Conservation (phyloP, 2,888 invertebrate genomes). For the Cremastinae sp. region DNA sequence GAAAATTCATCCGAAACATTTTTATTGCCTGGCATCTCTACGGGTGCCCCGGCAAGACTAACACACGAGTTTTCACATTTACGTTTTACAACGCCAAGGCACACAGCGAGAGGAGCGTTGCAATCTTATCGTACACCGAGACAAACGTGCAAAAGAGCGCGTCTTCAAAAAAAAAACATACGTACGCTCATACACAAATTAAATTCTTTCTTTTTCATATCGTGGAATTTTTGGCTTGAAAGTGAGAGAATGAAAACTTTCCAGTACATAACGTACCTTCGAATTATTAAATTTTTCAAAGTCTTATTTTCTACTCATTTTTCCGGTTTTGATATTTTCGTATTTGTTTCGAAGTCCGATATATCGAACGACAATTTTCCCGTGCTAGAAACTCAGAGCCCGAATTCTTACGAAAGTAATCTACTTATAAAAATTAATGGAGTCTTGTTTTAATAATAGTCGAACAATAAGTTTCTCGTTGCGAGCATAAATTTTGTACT, state of each 20-base stretch:
- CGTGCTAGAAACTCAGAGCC: too few species aligned
- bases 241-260: background rate
- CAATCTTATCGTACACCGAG: conserved; percentile 56
- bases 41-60: conserved; percentile 51
- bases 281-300: background rate
- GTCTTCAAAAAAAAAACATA: conserved; percentile 32
- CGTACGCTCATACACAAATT: conserved; percentile 5
- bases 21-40: conserved; percentile 65
- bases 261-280: background rate
- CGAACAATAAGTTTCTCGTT: too few species aligned
- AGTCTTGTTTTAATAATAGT: too few species aligned
- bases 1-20: conserved; percentile 77
- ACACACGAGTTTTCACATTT: conserved; percentile 63
- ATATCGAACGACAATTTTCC: too few species aligned
- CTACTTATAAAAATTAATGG: too few species aligned
- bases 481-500: too few species aligned
- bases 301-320: too few species aligned
- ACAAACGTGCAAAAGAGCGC: conserved; percentile 40
- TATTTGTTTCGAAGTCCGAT: background rate
- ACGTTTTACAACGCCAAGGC: conserved; percentile 34
- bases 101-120: conserved; percentile 20
- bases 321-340: too few species aligned
- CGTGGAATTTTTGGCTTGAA: conserved; percentile 30
- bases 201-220: conserved; percentile 28
- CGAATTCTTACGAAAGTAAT: too few species aligned